A percentile compares a stretch with the other conserved stretches of the same genome.
phyloP scores from a whole-genome alignment of 2,797 vertebrate species.

The Enteromius paludinosus region DNA sequence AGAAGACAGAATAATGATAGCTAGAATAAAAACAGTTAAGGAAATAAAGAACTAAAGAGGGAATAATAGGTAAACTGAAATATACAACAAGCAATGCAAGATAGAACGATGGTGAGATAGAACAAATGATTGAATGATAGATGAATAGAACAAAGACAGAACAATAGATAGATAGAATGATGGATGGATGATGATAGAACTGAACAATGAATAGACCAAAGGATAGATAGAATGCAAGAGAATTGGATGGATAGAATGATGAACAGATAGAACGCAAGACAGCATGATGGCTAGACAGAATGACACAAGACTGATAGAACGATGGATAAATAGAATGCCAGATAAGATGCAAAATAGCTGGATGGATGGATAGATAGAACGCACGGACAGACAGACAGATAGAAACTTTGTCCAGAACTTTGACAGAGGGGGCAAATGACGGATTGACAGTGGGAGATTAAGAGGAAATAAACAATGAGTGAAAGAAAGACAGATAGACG shows the following conservation, averaged over 20 bases:
- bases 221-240: background rate
- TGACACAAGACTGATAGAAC: background rate
- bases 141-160: background rate
- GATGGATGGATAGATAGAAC: conserved; percentile 2
- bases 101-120: conserved; percentile 31
- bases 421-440: conserved; percentile 63
- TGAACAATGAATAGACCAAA: background rate
- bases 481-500: conserved; percentile 53
- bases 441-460: conserved; percentile 51
- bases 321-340: background rate
- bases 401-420: conserved; percentile 37
- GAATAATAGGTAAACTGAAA: background rate
- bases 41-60: background rate
- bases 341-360: background rate
- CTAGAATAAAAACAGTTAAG: background rate
- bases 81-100: background rate
- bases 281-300: background rate
- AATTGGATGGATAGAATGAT: background rate
- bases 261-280: background rate
- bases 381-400: conserved; percentile 43
- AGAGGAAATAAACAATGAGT: conserved; percentile 57
- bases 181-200: background rate
- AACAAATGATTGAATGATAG: background rate
- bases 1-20: background rate
- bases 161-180: background rate